Evolutionary conservation across 2,888 invertebrate species (phyloP).

Genomic region (Cheilosia vernalis): DNA sequence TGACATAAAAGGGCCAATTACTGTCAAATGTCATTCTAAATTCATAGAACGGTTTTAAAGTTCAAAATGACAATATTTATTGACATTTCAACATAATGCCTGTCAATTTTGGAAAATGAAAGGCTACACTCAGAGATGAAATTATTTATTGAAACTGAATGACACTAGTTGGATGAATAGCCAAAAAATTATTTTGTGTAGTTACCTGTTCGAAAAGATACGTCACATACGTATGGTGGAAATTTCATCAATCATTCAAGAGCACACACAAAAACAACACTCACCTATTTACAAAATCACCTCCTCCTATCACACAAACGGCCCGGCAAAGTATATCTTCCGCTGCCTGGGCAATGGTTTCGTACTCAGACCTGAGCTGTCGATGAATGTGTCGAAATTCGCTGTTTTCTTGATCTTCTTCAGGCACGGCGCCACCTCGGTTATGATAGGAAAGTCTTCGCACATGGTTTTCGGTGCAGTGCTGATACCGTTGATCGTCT

Average conservation of each 20-base stretch:
- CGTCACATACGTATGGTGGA: no score
- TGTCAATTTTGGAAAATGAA: no score
- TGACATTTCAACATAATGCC: no score
- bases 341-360: constrained; percentile 82
- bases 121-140: no score
- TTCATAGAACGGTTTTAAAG: no score
- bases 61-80: no score
- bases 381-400: constrained; percentile 82
- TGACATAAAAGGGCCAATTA: no score
- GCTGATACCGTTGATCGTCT: constrained; percentile 43
- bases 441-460: constrained; percentile 61
- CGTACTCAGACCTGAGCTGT: constrained; percentile 80
- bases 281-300: constrained; percentile 18
- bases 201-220: no score
- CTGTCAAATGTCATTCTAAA: no score
- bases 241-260: no score
- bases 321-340: constrained; percentile 82
- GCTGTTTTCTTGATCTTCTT: constrained; percentile 75
- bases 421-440: constrained; percentile 65
- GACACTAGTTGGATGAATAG: neutral
- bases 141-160: neutral
- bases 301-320: constrained; percentile 80
- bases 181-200: neutral
- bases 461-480: constrained; percentile 62
- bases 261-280: no score